Evolutionary conservation across 2,113 vertebrate genomes (phyloP), one percentile per base, ranked within the genome.

Genomic region (Numenius arquata): DNA sequence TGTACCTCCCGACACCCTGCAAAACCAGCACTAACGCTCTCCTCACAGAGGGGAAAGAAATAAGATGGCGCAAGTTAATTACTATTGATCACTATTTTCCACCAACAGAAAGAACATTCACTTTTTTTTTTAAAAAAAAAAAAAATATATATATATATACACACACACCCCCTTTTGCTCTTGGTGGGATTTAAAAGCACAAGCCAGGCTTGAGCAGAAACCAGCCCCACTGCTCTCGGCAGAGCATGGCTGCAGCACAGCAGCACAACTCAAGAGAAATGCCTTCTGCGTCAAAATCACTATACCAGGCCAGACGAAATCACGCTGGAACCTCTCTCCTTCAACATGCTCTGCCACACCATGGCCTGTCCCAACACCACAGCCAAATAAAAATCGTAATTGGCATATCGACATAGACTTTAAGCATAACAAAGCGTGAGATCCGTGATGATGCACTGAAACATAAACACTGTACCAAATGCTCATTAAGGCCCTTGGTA

Each of bases 301-400:
- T 43, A 34, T 4, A 26, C 16, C 6, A 16, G 15, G 12, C 48
- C 53, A 65, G 63, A 47, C 0, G 3, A 43, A 88, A 34, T 10
- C 43, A 20, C 0, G 1, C 43, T 4, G 1, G 36, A 26, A 59
- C 29, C 41, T 6, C 2, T 3, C 15, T 5, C 21, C 30, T 58
- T 29, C 88, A 30, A 36, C 1, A 36, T 15, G 26, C 29, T 59
- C 6, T 0, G 0, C 40, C 3, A 6, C 36, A 25, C 25, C 23
- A 16, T 0, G 0, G 43, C 6, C 0, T 3, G 32, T 11, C 52
- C 38, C 58, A 38, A 3, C 11, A 23, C 25, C 8, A 2, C 0
- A 0, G n/a, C 40, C 13, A 2, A 27, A 32, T 27, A 45, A 40
- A 40, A 52, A 32, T 13, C 12, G 0, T 5, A 36, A 53, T 1